Conservation (phyloP, 2,797 vertebrate genomes). For the Macropus fuliginosus region DNA sequence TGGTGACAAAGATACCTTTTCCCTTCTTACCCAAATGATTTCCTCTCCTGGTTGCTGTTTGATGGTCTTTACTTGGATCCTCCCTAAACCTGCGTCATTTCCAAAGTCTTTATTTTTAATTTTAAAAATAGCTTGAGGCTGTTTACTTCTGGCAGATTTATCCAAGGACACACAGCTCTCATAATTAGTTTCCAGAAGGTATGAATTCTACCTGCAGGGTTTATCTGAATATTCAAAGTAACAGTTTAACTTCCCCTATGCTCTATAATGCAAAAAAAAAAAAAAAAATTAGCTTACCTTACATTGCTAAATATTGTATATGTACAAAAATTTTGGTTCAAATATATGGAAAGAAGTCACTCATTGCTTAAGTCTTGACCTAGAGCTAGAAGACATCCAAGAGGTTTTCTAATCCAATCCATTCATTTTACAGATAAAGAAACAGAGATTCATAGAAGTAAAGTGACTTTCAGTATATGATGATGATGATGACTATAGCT, state of each 20-base stretch:
- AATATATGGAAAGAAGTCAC: slow-evolving; percentile 71
- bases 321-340: slow-evolving; percentile 68
- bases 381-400: background rate
- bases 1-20: background rate
- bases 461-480: background rate
- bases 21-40: slow-evolving; percentile 26
- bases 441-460: background rate
- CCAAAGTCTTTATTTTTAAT: slow-evolving; percentile 58
- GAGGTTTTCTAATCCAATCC: background rate
- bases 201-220: slow-evolving; percentile 63
- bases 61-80: slow-evolving; percentile 38
- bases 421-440: background rate
- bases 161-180: slow-evolving; percentile 67
- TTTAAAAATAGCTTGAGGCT: slow-evolving; percentile 63
- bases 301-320: slow-evolving; percentile 40
- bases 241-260: slow-evolving; percentile 62
- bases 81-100: slow-evolving; percentile 48
- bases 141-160: slow-evolving; percentile 65
- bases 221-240: slow-evolving; percentile 47
- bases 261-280: slow-evolving; percentile 67
- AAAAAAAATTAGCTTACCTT: slow-evolving; percentile 63
- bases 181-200: slow-evolving; percentile 75
- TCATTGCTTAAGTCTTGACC: slow-evolving; percentile 54
- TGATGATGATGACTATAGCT: background rate
- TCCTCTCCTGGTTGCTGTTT: slow-evolving; percentile 22